These are phyloP conservation scores for Charaxes varanes DNA, from an alignment of 1,140 invertebrate species.

Conservation along the genomic window DNA sequence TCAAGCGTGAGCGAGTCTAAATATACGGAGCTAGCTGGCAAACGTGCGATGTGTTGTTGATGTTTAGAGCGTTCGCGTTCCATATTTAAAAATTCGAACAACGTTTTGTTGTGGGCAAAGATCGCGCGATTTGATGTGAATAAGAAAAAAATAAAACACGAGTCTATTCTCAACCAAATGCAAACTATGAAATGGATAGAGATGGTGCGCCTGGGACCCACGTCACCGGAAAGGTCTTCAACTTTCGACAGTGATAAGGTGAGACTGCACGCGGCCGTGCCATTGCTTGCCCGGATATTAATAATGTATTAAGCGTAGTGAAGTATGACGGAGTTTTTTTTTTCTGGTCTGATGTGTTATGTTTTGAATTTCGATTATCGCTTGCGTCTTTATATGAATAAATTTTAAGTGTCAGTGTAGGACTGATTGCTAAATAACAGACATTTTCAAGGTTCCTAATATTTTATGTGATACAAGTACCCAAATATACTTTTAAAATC, in stretches of 20 bases:
- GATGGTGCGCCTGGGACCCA: slow-evolving; percentile 57
- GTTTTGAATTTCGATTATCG: no score
- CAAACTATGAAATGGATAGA: slow-evolving; percentile 67
- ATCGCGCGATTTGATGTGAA: slow-evolving; percentile 30
- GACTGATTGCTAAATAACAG: no score
- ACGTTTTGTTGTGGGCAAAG: slow-evolving; percentile 20
- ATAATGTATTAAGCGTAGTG: no score
- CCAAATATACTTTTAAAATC: no score
- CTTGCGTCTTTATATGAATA: no score
- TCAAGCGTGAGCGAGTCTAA: slow-evolving; percentile 54
- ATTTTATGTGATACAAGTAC: no score
- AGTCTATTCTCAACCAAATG: slow-evolving; percentile 46
- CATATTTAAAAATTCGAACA: slow-evolving; percentile 12
- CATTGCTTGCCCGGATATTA: no score
- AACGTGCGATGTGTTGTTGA: slow-evolving; percentile 40
- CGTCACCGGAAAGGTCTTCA: slow-evolving; percentile 45
- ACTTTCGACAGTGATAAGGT: slow-evolving; percentile 59
- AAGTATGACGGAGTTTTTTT: no score
- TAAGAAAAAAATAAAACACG: no score
- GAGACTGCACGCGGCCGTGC: slow-evolving; percentile 30
- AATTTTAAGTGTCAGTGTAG: no score
- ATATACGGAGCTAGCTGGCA: slow-evolving; percentile 41
- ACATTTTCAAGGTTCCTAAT: no score
- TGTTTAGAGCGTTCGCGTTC: slow-evolving; percentile 28
- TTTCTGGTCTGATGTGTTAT: no score